Percentiles rank a stretch among this genome's conserved stretches.
phyloP scores from a whole-genome alignment of 2,888 invertebrate species.

The Perizoma affinitatum region DNA sequence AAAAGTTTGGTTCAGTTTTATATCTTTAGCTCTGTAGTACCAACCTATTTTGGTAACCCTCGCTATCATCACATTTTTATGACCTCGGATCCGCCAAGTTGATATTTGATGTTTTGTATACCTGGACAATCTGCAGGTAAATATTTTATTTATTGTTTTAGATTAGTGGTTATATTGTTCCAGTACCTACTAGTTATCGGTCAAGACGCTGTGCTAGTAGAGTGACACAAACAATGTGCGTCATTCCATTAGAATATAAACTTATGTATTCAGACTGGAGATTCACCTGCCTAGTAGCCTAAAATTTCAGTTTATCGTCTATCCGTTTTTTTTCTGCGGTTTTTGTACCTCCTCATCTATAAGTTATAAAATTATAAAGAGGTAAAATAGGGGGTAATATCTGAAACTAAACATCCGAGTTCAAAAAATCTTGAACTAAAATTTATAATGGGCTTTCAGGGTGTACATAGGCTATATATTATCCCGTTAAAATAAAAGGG shows the following conservation, averaged over 20 bases:
- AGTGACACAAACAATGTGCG: neutral
- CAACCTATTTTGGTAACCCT: neutral
- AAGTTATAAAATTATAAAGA: too few species aligned
- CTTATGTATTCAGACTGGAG: neutral
- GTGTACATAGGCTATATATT: too few species aligned
- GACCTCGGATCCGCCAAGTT: neutral
- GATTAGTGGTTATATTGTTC: neutral
- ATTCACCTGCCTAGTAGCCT: neutral
- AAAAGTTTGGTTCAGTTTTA: too few species aligned
- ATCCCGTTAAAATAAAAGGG: too few species aligned
- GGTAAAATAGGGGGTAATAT: too few species aligned
- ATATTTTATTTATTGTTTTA: neutral
- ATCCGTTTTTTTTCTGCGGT: too few species aligned
- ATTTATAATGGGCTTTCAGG: too few species aligned
- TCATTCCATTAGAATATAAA: neutral
- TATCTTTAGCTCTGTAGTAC: too few species aligned
- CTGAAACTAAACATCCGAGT: too few species aligned
- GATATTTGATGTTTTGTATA: neutral
- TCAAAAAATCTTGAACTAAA: too few species aligned
- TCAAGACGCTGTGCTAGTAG: neutral
- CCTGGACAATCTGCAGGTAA: neutral
- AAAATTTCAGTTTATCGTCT: neutral
- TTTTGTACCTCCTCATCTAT: too few species aligned
- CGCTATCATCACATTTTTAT: neutral
- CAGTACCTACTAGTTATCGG: neutral